Conservation (phyloP, 2,888 invertebrate species). For the Amblyjoppa proteus region DNA sequence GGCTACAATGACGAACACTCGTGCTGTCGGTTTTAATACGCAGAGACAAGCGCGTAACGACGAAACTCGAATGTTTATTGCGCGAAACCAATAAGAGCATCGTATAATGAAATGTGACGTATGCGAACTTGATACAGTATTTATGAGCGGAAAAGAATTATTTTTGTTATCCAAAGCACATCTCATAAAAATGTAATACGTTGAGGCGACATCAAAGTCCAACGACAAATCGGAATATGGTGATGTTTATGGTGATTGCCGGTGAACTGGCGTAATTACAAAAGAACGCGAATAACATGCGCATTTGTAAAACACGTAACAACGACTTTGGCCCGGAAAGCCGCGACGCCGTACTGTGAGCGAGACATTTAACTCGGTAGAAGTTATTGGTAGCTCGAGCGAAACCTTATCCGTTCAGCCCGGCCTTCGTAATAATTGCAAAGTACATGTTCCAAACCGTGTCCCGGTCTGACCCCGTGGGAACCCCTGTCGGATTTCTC, state of each 20-base stretch:
- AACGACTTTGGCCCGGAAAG: not conserved
- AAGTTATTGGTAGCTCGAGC: not conserved
- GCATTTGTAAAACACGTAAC: not conserved
- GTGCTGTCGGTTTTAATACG: not conserved
- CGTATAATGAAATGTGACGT: constrained; percentile 24
- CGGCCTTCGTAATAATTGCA: constrained; percentile 21
- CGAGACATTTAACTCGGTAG: not conserved
- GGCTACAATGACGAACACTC: constrained; percentile 5
- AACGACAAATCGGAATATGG: not conserved
- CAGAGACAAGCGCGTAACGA: not conserved
- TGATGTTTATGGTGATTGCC: not conserved
- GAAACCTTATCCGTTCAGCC: not conserved
- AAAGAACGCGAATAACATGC: not conserved
- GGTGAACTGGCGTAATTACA: not conserved
- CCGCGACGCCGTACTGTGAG: not conserved
- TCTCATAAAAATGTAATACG: constrained; percentile 15
- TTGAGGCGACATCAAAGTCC: not conserved
- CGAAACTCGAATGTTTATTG: not conserved
- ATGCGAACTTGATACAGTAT: constrained; percentile 23
- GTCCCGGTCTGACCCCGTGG: not conserved
- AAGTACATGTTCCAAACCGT: constrained; percentile 6
- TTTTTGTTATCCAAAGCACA: constrained; percentile 3
- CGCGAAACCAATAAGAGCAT: not conserved
- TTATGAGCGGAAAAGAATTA: constrained; percentile 26
- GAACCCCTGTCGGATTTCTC: not conserved